phyloP scores from a whole-genome alignment of 2,113 vertebrate genomes.

The Anas platyrhynchos region DNA sequence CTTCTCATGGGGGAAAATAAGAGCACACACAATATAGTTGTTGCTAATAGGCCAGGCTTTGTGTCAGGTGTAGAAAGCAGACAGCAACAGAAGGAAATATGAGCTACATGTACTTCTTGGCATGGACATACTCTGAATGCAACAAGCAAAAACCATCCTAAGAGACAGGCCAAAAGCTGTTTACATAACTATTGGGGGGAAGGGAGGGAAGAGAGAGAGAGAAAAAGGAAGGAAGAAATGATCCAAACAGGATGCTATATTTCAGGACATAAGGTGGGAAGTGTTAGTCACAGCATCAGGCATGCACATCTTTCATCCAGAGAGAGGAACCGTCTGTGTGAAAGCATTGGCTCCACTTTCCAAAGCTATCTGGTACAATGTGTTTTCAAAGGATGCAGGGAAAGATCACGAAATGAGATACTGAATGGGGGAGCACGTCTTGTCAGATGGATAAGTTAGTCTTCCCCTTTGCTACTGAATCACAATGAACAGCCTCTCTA shows the following conservation, averaged over 20 bases:
- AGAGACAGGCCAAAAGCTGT: conserved; percentile 1
- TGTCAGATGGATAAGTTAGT: not conserved
- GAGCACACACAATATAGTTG: not conserved
- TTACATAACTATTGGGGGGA: not conserved
- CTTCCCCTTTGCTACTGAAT: not conserved
- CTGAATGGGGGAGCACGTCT: not conserved
- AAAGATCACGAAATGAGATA: not conserved
- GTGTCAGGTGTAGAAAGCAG: conserved; percentile 20
- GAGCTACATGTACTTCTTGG: not conserved
- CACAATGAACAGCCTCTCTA: not conserved
- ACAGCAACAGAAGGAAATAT: not conserved
- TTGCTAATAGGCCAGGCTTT: not conserved
- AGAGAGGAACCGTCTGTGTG: not conserved
- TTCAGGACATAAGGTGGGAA: conserved; percentile 62
- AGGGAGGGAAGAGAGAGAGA: not conserved
- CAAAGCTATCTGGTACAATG: not conserved
- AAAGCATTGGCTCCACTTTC: not conserved
- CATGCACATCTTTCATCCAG: not conserved
- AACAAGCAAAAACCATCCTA: not conserved
- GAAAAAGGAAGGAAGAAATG: conserved; percentile 30
- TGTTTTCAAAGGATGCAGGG: not conserved
- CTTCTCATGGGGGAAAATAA: not conserved
- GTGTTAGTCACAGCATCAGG: conserved; percentile 55
- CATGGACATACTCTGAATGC: not conserved
- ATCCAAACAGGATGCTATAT: conserved; percentile 10